Conservation (phyloP, 2,113 vertebrate species). For the Leptocoma aspasia region DNA sequence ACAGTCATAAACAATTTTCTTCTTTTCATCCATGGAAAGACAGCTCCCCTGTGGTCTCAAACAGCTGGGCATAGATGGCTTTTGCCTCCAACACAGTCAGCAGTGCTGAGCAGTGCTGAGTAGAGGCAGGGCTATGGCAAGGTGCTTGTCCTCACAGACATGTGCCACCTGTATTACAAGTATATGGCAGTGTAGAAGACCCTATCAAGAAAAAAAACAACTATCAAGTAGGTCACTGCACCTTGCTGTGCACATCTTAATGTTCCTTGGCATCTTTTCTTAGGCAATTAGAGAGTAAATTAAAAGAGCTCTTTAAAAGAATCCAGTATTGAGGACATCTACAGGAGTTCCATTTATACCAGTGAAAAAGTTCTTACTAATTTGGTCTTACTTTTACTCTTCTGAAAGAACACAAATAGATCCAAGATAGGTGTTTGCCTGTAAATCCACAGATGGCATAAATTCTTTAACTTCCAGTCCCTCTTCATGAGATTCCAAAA, state of each 20-base stretch:
- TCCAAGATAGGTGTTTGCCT: not conserved
- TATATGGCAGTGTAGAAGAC: not conserved
- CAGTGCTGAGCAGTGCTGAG: not conserved
- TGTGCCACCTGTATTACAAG: not conserved
- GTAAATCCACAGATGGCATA: not conserved
- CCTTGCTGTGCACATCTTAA: not conserved
- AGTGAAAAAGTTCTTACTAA: not conserved
- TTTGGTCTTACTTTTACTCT: not conserved
- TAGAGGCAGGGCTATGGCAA: not conserved
- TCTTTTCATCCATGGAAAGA: not conserved
- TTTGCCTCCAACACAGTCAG: not conserved
- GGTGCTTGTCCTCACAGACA: not conserved
- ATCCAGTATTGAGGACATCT: rapidly evolving
- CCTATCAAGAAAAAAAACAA: not conserved
- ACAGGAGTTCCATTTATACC: not conserved
- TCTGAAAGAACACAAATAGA: not conserved
- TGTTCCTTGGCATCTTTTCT: not conserved
- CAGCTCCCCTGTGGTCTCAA: not conserved
- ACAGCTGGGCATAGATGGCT: not conserved
- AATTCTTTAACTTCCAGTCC: not conserved
- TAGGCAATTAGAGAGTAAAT: not conserved
- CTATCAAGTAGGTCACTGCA: not conserved
- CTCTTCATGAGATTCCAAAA: rapidly evolving
- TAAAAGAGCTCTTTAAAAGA: not conserved
- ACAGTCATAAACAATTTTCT: not conserved